Evolutionary conservation across 2,797 vertebrate species (phyloP).

Genomic region (Luscinia luscinia): DNA sequence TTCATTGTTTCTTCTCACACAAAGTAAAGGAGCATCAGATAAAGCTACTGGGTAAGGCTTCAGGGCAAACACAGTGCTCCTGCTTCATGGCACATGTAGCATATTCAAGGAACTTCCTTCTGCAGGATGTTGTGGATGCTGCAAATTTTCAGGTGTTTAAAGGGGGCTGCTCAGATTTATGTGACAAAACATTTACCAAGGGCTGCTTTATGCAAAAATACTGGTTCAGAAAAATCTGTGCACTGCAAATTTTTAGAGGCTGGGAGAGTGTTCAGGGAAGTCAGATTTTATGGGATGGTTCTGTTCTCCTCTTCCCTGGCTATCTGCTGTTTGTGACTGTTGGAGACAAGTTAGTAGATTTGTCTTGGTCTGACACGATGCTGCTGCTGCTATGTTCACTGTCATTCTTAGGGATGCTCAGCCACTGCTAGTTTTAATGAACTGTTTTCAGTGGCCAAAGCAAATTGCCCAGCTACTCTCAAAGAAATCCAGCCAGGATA

Average conservation of each 20-base stretch:
- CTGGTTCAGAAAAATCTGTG: neutral
- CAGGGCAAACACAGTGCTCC: neutral
- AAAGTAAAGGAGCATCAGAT: neutral
- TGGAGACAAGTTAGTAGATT: neutral
- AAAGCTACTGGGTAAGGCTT: neutral
- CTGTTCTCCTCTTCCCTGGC: neutral
- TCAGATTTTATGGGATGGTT: neutral
- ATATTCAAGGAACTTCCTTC: neutral
- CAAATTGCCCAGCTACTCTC: conserved; percentile 1
- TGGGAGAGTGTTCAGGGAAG: neutral
- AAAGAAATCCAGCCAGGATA: conserved; percentile 25
- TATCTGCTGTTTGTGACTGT: neutral
- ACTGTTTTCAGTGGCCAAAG: conserved; percentile 24
- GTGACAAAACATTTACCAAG: neutral
- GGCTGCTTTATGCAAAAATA: neutral
- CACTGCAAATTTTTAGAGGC: neutral
- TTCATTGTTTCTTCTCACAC: conserved; percentile 2
- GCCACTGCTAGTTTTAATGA: neutral
- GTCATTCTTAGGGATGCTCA: neutral
- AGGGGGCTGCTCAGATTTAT: neutral
- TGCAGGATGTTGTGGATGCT: neutral
- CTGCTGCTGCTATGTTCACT: neutral
- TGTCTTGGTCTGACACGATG: neutral
- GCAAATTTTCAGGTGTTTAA: neutral
- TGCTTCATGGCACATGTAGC: accelerated